Conservation (phyloP, 2,888 invertebrate species). For the Chymomyza amoena region DNA sequence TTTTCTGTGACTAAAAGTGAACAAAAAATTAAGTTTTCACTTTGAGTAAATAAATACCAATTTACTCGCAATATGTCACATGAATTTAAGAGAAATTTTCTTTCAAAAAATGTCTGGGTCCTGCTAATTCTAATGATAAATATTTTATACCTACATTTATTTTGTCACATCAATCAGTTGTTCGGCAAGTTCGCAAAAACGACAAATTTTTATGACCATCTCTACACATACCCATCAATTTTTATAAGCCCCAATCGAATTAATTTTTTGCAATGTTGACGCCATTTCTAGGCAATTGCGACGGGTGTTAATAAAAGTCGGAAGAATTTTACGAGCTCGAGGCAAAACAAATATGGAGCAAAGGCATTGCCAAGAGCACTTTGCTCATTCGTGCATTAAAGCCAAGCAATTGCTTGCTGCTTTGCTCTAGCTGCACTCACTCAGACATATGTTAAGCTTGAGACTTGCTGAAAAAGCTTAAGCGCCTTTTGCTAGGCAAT, state of each 20-base stretch:
- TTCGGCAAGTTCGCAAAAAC: neutral
- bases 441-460: neutral
- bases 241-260: constrained; percentile 40
- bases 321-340: constrained; percentile 28
- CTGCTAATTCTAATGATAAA: neutral
- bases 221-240: constrained; percentile 32
- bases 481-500: constrained; percentile 32
- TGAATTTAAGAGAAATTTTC: no score
- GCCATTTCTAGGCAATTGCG: neutral
- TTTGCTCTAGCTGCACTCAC: constrained; percentile 4
- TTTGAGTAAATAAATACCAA: no score
- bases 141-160: neutral
- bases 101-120: no score
- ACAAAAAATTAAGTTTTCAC: no score
- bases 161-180: neutral
- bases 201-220: neutral
- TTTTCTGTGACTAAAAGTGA: no score
- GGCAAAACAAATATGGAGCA: neutral
- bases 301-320: constrained; percentile 6
- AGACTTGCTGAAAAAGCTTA: constrained; percentile 34
- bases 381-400: constrained; percentile 54
- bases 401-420: constrained; percentile 54
- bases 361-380: constrained; percentile 35
- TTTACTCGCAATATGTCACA: no score
- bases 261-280: neutral